These are phyloP conservation scores for Hypena proboscidalis DNA, from an alignment of 2,888 invertebrate genomes.

Conservation along the genomic window DNA sequence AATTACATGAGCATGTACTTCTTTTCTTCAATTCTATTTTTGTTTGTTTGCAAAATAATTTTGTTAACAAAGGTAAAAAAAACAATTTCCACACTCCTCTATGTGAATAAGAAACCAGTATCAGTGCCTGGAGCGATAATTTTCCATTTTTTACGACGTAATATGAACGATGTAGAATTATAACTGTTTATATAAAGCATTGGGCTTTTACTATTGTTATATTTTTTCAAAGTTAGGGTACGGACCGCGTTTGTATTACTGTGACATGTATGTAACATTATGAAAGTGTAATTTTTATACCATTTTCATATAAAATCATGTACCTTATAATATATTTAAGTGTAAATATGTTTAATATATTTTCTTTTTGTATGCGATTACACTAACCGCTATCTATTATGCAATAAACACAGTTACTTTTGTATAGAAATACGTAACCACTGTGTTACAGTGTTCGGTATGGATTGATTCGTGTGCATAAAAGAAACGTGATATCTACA, in stretches of 20 bases:
- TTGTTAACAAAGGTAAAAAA: slow-evolving; percentile 28
- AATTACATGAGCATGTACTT: slow-evolving; percentile 64
- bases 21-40: slow-evolving; percentile 57
- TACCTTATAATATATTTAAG: slow-evolving; percentile 80
- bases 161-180: slow-evolving; percentile 64
- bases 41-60: slow-evolving; percentile 51
- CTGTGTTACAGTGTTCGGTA: slow-evolving; percentile 74
- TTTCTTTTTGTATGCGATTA: slow-evolving; percentile 78
- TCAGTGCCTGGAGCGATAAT: slow-evolving; percentile 77
- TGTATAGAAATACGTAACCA: slow-evolving; percentile 78
- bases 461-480: slow-evolving; percentile 83
- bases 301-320: slow-evolving; percentile 84
- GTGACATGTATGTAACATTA: slow-evolving; percentile 75
- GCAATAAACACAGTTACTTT: slow-evolving; percentile 75
- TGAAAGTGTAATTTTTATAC: slow-evolving; percentile 85
- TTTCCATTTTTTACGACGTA: slow-evolving; percentile 68
- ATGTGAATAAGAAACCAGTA: slow-evolving; percentile 59
- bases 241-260: slow-evolving; percentile 80
- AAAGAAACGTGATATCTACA: slow-evolving; percentile 85
- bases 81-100: slow-evolving; percentile 21
- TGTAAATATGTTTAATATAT: slow-evolving; percentile 83
- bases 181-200: slow-evolving; percentile 72
- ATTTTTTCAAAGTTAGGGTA: slow-evolving; percentile 81
- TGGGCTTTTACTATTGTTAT: slow-evolving; percentile 83
- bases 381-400: slow-evolving; percentile 79